Base-by-base conservation (phyloP, 2,888 invertebrate species). In the Sepiola atlantica region DNA sequence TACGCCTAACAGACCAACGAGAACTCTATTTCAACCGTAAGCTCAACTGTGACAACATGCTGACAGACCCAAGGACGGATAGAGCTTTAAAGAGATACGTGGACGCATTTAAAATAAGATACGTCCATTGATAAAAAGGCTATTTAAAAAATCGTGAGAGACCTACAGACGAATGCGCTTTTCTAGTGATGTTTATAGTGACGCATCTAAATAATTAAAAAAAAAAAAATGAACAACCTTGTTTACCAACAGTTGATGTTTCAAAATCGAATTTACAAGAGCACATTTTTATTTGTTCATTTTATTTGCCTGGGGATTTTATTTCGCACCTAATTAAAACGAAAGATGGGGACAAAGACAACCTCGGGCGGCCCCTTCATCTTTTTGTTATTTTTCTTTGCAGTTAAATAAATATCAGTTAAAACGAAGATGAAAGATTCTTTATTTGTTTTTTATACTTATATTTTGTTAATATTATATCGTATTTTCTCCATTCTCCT, bases 241-340 rank as follows among this genome's bases (percentile, higher is more conserved):
- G n/a, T 32, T n/a, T 77, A 77, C 4, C 8, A 12, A n/a, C 14
- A 77, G n/a, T 77, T 28, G 28, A n/a, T 77, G n/a, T 77, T 77
- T 77, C n/a, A n/a, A 77, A 77, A 77, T 77, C 0, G n/a, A 77
- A 77, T 18, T 77, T 14, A n/a, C n/a, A 77, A n/a, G n/a, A 77
- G 18, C 4, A n/a, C n/a, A 77, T 77, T 77, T 77, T 16, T n/a
- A 77, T n/a, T 14, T n/a, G n/a, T 77, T 16, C 0, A 16, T 77
- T 14, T 16, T 32, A n/a, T 21, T 77, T 77, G 77, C n/a, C 77
- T n/a, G n/a, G 14, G 77, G 77, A 32, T 32, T 77, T 77, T 18
- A n/a, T 77, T n/a, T n/a, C n/a, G n/a, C 61, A 24, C 61, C n/a
- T 77, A 77, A 77, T 77, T 77, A 77, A 77, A 77, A n/a, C n/a